Conservation (phyloP, 2,797 vertebrate genomes). For the Pangasius macronema region DNA sequence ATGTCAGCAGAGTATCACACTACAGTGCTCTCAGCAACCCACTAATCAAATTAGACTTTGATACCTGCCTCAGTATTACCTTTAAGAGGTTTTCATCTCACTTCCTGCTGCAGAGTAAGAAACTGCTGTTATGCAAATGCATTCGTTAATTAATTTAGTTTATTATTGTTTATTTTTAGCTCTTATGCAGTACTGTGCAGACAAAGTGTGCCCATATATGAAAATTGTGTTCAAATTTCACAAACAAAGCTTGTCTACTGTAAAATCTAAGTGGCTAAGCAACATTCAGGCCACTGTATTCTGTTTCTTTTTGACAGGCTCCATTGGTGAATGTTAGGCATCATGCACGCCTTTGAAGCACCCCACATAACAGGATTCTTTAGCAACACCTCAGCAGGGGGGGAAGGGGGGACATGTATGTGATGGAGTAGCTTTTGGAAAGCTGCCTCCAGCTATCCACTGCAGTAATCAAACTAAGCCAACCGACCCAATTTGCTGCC, state of each 20-base stretch:
- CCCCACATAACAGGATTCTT: constrained; percentile 65
- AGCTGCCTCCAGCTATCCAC: constrained; percentile 62
- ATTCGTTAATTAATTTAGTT: constrained; percentile 17
- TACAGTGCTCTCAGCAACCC: constrained; percentile 55
- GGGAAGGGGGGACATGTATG: constrained; percentile 45
- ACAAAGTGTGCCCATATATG: not conserved
- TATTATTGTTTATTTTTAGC: not conserved
- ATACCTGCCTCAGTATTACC: constrained; percentile 52
- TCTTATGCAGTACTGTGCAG: not conserved
- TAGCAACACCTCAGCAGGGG: constrained; percentile 64
- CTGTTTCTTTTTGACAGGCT: constrained; percentile 31
- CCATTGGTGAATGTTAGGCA: constrained; percentile 39
- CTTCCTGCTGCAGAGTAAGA: constrained; percentile 41
- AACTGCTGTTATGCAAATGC: constrained; percentile 27
- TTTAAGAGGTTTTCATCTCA: constrained; percentile 48
- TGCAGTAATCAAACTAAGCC: constrained; percentile 65
- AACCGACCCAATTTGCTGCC: constrained; percentile 68
- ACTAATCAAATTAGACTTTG: constrained; percentile 58
- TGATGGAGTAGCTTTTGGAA: constrained; percentile 53
- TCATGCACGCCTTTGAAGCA: constrained; percentile 61
- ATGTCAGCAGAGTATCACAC: constrained; percentile 50
- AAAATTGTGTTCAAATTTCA: constrained; percentile 43
- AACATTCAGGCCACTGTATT: constrained; percentile 21
- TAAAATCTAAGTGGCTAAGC: constrained; percentile 36
- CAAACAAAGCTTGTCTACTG: constrained; percentile 27